Percentiles rank a stretch among this genome's conserved stretches.
Conservation (phyloP, 2,888 invertebrate genomes). For the Tiliacea aurago region DNA sequence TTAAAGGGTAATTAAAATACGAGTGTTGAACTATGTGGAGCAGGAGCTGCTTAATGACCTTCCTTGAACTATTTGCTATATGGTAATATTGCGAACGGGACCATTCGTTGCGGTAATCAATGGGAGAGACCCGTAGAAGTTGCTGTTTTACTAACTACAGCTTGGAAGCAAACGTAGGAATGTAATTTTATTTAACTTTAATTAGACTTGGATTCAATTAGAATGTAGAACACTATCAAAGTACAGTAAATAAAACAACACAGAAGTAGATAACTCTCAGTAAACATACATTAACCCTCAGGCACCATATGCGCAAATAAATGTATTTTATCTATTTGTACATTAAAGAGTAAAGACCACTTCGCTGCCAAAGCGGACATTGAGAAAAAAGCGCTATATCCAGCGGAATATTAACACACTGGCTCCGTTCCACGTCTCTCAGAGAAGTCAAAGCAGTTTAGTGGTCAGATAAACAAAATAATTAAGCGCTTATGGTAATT, state of each 20-base stretch:
- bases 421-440: constrained; percentile 70
- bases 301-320: constrained; percentile 27
- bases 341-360: constrained; percentile 46
- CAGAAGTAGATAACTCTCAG: constrained; percentile 2
- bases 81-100: constrained; percentile 13
- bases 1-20: constrained; percentile 55
- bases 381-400: constrained; percentile 43
- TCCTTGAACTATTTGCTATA: constrained; percentile 49
- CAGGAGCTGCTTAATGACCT: constrained; percentile 33
- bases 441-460: constrained; percentile 79
- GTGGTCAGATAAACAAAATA: constrained; percentile 88
- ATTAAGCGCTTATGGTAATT: constrained; percentile 84
- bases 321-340: constrained; percentile 51
- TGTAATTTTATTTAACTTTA: constrained; percentile 4
- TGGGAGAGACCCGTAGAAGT: constrained; percentile 6
- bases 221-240: neutral
- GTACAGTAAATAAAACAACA: neutral
- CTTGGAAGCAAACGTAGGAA: neutral
- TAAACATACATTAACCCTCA: constrained; percentile 24
- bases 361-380: constrained; percentile 50
- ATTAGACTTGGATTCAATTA: neutral
- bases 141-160: neutral
- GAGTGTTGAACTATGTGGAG: constrained; percentile 22
- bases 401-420: constrained; percentile 60
- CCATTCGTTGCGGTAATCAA: constrained; percentile 39